These are phyloP conservation scores for Ptychobarbus kaznakovi DNA, from an alignment of 2,797 vertebrate genomes.

Conservation along the genomic window DNA sequence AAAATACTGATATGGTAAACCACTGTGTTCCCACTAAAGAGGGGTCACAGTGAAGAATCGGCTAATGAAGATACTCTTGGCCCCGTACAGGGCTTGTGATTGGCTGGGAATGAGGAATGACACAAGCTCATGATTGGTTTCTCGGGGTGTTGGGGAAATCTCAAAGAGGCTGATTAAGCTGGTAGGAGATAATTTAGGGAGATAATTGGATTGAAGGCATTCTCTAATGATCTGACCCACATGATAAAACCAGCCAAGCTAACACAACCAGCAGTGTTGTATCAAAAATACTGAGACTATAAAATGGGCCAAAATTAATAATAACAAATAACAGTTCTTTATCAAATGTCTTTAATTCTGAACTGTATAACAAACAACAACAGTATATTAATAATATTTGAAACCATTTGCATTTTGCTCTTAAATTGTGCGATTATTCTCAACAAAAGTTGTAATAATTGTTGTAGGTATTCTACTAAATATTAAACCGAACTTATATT, in stretches of 20 bases:
- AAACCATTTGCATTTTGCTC: no score
- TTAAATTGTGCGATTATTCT: no score
- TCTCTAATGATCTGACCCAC: conserved; percentile 35
- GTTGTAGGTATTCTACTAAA: no score
- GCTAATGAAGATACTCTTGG: conserved; percentile 17
- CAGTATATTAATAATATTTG: no score
- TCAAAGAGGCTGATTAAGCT: conserved; percentile 35
- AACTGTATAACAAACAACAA: no score
- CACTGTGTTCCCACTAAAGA: conserved; percentile 4
- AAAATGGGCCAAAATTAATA: no score
- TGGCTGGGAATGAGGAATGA: conserved; percentile 7
- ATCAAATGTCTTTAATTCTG: no score
- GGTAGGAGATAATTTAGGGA: conserved; percentile 27
- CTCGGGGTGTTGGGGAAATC: conserved; percentile 15
- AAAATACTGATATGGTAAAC: conserved; percentile 13
- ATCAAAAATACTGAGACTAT: neutral
- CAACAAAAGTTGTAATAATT: no score
- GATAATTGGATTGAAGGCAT: conserved; percentile 50
- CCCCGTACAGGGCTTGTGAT: neutral
- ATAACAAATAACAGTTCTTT: neutral
- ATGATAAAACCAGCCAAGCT: conserved; percentile 32
- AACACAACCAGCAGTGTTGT: neutral
- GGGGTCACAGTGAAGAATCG: conserved; percentile 21
- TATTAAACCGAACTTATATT: no score
- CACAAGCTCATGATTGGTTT: conserved; percentile 32